phyloP scores from a whole-genome alignment of 2,888 invertebrate genomes.

The Leucoma salicis region DNA sequence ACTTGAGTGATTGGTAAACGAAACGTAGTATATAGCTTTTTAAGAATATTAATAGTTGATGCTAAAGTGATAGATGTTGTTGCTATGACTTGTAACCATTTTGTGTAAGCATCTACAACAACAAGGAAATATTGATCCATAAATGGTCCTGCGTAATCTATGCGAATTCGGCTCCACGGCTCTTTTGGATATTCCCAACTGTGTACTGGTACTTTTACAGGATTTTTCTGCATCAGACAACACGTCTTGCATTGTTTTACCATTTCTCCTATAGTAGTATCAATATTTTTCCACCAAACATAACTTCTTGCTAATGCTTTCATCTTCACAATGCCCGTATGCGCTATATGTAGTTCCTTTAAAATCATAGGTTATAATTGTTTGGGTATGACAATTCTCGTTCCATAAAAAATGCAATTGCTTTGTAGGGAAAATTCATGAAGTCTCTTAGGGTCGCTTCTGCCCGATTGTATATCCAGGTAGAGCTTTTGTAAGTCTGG shows the following conservation, averaged over 20 bases:
- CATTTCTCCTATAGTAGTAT: neutral
- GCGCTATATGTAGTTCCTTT: neutral
- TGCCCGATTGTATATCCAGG: neutral
- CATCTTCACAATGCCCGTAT: slow-evolving; percentile 18
- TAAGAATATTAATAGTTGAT: slow-evolving; percentile 12
- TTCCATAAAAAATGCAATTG: neutral
- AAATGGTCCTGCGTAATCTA: slow-evolving; percentile 1
- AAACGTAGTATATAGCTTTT: slow-evolving; percentile 12
- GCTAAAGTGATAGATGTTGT: slow-evolving; percentile 9
- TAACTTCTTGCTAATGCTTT: slow-evolving; percentile 27
- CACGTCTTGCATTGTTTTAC: neutral
- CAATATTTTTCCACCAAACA: slow-evolving; percentile 23
- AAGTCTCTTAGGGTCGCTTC: neutral
- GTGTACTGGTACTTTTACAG: neutral
- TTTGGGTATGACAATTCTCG: neutral
- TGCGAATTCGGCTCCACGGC: neutral
- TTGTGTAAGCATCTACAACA: slow-evolving; percentile 17
- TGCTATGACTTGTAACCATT: slow-evolving; percentile 5
- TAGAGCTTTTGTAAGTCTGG: slow-evolving; percentile 24
- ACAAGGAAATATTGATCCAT: slow-evolving; percentile 12
- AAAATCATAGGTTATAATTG: neutral
- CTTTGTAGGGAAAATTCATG: slow-evolving; percentile 2
- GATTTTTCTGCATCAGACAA: neutral
- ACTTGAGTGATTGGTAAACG: slow-evolving; percentile 12
- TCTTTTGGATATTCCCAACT: neutral